A percentile compares a stretch with the other conserved stretches of the same genome.
Evolutionary conservation across 2,113 vertebrate genomes (phyloP).

Genomic region (Hypocryptadius cinnamomeus): DNA sequence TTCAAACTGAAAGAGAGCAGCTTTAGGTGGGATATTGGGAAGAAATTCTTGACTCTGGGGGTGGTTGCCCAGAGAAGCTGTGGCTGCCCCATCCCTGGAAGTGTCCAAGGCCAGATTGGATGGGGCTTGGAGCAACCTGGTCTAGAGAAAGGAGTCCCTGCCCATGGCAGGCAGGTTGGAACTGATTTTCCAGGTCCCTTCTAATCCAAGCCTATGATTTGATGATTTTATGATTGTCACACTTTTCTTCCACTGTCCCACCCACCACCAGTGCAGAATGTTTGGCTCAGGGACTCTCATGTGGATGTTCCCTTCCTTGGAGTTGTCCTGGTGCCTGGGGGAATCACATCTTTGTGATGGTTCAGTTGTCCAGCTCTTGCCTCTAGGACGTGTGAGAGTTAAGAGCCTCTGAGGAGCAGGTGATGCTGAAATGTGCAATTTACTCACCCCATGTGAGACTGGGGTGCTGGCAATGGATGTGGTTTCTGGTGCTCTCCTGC

Average conservation of each 20-base stretch:
- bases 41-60: not conserved
- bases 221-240: not conserved
- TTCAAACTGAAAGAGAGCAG: not conserved
- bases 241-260: not conserved
- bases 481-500: not conserved
- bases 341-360: not conserved
- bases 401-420: not conserved
- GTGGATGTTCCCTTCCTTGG: not conserved
- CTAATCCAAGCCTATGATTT: not conserved
- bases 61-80: not conserved
- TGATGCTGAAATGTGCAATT: not conserved
- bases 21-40: not conserved
- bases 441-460: not conserved
- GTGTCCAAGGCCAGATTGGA: not conserved
- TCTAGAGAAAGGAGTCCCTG: not conserved
- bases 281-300: accelerated
- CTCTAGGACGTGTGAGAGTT: not conserved
- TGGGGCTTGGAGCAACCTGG: not conserved
- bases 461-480: not conserved
- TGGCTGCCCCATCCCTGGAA: not conserved
- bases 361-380: not conserved
- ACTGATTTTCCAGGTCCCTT: not conserved
- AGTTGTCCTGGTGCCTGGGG: not conserved
- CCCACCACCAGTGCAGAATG: accelerated
- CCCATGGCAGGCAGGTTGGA: not conserved